Conservation (phyloP, 2,113 vertebrate genomes). For the pig (Sus scrofa) region T2T-Sscrofa CM000812.6:188072501-188073000, state of each 20-base stretch:
- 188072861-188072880: not conserved
- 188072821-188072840: not conserved
- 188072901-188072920: not conserved
- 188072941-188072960: not conserved
- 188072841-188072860: not conserved
- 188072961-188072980: not conserved
- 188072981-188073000: no score
- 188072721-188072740: not conserved
- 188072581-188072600: slow-evolving; percentile 48
- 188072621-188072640: not conserved
- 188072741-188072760: not conserved
- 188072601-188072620: not conserved
- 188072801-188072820: not conserved
- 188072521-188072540: not conserved
- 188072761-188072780: not conserved
- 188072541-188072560: not conserved
- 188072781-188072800: not conserved
- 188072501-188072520: not conserved
- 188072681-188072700: not conserved
- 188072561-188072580: not conserved
- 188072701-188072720: not conserved
- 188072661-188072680: not conserved
- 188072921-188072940: not conserved
- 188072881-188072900: not conserved
- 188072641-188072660: not conserved